These are phyloP conservation scores for Hypomecis punctinalis DNA, from an alignment of 2,888 invertebrate genomes.

Conservation along the genomic window DNA sequence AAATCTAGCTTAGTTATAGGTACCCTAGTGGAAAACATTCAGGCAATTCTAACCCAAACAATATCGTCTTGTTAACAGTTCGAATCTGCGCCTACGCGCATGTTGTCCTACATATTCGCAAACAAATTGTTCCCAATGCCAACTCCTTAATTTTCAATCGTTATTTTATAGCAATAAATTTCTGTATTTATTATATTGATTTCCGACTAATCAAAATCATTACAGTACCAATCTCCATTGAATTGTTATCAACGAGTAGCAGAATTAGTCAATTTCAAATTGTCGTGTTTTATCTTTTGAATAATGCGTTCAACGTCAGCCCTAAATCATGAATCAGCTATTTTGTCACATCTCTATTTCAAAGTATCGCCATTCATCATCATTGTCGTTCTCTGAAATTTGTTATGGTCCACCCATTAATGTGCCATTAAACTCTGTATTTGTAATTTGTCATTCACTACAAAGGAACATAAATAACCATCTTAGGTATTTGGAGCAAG, in stretches of 20 bases:
- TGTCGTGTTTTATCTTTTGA: neutral
- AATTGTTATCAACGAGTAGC: neutral
- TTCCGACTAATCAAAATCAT: slow-evolving; percentile 1
- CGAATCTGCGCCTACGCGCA: slow-evolving; percentile 29
- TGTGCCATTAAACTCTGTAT: slow-evolving; percentile 51
- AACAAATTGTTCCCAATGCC: slow-evolving; percentile 26
- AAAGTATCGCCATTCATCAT: slow-evolving; percentile 69
- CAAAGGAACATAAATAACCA: slow-evolving; percentile 36
- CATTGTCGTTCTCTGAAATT: slow-evolving; percentile 69
- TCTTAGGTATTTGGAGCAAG: slow-evolving; percentile 34
- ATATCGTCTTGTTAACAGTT: slow-evolving; percentile 22
- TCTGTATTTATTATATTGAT: slow-evolving; percentile 10
- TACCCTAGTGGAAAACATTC: slow-evolving; percentile 5
- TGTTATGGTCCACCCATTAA: slow-evolving; percentile 58
- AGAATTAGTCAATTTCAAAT: neutral
- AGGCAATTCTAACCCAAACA: slow-evolving; percentile 4
- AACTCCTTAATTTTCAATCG: slow-evolving; percentile 33
- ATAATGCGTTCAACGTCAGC: slow-evolving; percentile 24
- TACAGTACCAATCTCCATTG: neutral
- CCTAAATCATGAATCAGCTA: slow-evolving; percentile 32
- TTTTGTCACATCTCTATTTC: slow-evolving; percentile 68
- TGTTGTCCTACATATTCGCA: slow-evolving; percentile 30
- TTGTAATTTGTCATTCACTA: slow-evolving; percentile 43
- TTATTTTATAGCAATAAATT: slow-evolving; percentile 27
- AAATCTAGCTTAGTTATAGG: neutral